Conservation (phyloP, 1,140 invertebrate genomes). For the Cephus cinctus region DNA sequence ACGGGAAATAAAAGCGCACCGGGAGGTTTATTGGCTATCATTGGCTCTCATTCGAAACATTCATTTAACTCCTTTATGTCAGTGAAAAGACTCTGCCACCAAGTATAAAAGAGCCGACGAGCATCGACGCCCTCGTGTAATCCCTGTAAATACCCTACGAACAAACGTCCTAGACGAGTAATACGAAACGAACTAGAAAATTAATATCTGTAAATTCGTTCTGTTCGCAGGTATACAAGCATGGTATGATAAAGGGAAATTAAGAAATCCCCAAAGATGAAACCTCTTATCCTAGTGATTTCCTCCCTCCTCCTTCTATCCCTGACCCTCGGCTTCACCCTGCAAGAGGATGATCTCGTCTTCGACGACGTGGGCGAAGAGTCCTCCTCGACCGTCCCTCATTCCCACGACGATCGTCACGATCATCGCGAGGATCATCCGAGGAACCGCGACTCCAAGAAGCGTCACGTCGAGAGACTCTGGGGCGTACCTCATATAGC, state of each 20-base stretch:
- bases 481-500: constrained; percentile 47
- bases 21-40: constrained; percentile 28
- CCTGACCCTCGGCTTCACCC: constrained; percentile 23
- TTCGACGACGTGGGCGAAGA: constrained; percentile 49
- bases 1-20: constrained; percentile 21
- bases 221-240: constrained; percentile 36
- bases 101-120: background rate
- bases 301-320: constrained; percentile 25
- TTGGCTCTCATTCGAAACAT: constrained; percentile 17
- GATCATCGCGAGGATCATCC: constrained; percentile 15
- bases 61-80: constrained; percentile 2
- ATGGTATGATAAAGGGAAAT: constrained; percentile 44
- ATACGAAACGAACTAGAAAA: constrained; percentile 14
- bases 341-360: constrained; percentile 50
- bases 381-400: constrained; percentile 17
- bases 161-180: constrained; percentile 14
- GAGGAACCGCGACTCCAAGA: constrained; percentile 14
- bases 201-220: constrained; percentile 3
- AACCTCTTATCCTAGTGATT: constrained; percentile 32
- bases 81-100: background rate
- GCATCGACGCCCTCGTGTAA: background rate
- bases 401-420: constrained; percentile 14
- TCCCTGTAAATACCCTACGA: background rate
- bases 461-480: constrained; percentile 33
- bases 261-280: constrained; percentile 37